Base-by-base conservation (phyloP, 2,113 vertebrate genomes). In the Tragelaphus scriptus region DNA sequence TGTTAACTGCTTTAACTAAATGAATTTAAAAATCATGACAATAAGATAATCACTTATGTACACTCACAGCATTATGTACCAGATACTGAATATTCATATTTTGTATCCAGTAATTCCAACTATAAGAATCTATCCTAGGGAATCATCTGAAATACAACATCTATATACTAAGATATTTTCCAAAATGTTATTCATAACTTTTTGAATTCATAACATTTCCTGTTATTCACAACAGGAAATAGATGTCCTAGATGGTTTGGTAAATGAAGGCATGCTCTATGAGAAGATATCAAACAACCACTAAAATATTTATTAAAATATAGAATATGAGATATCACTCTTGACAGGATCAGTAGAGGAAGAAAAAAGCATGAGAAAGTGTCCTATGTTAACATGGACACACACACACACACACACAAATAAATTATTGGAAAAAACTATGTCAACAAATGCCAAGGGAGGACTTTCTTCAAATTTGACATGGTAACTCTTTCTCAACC, bases 111-210 rank as follows among this genome's bases (percentile, higher is more conserved):
- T 86, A 65, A 88, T 92, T 75, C 10, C 23, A 53, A 26, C 23
- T 77, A 17, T 21, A 26, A 0, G 1, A 81, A 55, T 85, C 36
- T 71, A 53, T 63, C 28, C 16, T 82, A 79, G 26, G 53, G 25
- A 32, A 86, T 87, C 84, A 95, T 56, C 6, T 63, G 75, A 92
- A 96, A 92, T 92, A 81, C 1, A 58, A n/a, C 87, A 81, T 90
- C 82, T 84, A 68, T 8, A 0, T 80, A 21, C 32, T 56, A 92
- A 79, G n/a, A 10, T 82, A 65, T 32, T 28, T 58, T 77, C 11
- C 55, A 87, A 91, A 75, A 11, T 85, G 36, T 77, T 91, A 77
- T 68, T 71, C 65, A 36, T 71, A 71, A 36, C 65, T 36, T 71
- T 11, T 71, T 71, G 1, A 71, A 36, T 71, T 71, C 65, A 36